phyloP scores from a whole-genome alignment of 2,888 invertebrate genomes.

The Nemotelus pantherinus region DNA sequence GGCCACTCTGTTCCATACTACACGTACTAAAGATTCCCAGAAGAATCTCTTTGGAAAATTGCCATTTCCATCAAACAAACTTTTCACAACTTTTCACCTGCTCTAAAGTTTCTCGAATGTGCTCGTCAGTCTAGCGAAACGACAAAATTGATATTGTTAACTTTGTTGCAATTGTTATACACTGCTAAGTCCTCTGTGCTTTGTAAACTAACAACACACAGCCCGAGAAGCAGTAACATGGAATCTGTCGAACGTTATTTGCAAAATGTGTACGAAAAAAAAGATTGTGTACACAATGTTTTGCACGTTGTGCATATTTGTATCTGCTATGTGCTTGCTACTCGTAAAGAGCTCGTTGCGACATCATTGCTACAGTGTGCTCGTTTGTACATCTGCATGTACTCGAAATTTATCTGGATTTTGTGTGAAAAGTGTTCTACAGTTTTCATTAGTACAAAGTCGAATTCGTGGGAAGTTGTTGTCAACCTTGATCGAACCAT shows the following conservation, averaged over 20 bases:
- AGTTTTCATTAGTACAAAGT: conserved; percentile 20
- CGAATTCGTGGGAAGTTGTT: not conserved
- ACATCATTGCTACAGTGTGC: too few species aligned
- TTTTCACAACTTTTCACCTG: conserved; percentile 43
- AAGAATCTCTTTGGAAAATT: conserved; percentile 13
- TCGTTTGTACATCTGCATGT: too few species aligned
- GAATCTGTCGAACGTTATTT: not conserved
- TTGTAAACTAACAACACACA: not conserved
- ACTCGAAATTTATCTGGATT: not conserved
- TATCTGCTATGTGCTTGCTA: not conserved
- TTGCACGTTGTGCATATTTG: not conserved
- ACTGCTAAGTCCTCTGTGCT: conserved; percentile 10
- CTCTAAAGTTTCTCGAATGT: conserved; percentile 8
- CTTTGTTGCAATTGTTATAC: conserved; percentile 42
- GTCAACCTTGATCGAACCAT: not conserved
- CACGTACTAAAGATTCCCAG: too few species aligned
- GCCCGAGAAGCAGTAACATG: not conserved
- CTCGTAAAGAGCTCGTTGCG: too few species aligned
- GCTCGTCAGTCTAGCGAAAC: conserved; percentile 23
- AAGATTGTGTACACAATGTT: not conserved
- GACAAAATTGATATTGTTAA: conserved; percentile 37
- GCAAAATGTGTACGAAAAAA: not conserved
- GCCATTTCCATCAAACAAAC: conserved; percentile 37
- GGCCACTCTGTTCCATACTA: too few species aligned
- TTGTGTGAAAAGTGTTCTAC: conserved; percentile 19